Percentiles rank a stretch among this genome's conserved stretches.
phyloP scores from a whole-genome alignment of 2,888 invertebrate genomes.

The Drosophila barbarae region DNA sequence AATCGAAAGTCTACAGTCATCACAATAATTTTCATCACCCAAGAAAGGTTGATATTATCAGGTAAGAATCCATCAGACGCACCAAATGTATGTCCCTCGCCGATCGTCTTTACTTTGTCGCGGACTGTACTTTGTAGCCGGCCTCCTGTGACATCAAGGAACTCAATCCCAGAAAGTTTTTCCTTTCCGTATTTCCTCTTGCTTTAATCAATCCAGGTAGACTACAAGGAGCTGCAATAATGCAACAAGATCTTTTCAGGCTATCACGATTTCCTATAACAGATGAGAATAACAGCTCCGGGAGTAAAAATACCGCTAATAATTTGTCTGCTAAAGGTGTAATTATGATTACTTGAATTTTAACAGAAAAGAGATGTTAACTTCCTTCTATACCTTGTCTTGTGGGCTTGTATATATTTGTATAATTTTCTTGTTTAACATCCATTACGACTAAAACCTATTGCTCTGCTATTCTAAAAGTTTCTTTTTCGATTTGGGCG shows the following conservation, averaged over 20 bases:
- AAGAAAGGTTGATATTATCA: slow-evolving; percentile 6
- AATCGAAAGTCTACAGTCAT: slow-evolving; percentile 8
- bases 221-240: background rate
- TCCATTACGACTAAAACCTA: slow-evolving; percentile 20
- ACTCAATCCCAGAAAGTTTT: background rate
- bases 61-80: slow-evolving; percentile 9
- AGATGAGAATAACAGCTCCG: background rate
- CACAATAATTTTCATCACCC: background rate
- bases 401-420: slow-evolving; percentile 21
- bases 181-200: background rate
- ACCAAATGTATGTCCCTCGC: no score
- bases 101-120: slow-evolving; percentile 1
- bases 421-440: slow-evolving; percentile 1
- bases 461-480: slow-evolving; percentile 48
- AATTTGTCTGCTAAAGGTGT: background rate
- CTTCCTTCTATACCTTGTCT: slow-evolving; percentile 12
- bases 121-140: background rate
- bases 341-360: background rate
- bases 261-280: background rate
- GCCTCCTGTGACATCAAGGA: background rate
- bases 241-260: background rate
- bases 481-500: slow-evolving; percentile 86
- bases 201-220: background rate
- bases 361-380: background rate
- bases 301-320: background rate